Evolutionary conservation across 2,888 invertebrate genomes (phyloP).

Genomic region (Melipona beecheii): DNA sequence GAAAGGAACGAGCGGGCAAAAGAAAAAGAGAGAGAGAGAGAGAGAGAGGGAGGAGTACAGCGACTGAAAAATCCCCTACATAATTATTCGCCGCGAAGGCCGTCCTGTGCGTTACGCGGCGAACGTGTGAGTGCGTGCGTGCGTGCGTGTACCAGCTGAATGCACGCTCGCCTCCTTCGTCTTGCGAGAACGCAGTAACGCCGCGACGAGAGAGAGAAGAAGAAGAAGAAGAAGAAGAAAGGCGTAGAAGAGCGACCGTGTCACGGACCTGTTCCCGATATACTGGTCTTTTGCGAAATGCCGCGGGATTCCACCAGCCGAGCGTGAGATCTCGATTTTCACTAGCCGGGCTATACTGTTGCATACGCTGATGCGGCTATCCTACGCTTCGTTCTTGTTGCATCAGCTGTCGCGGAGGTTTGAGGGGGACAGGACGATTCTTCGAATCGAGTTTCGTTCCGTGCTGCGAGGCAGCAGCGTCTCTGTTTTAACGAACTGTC

Average conservation of each 20-base stretch:
- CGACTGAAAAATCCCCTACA: constrained; percentile 76
- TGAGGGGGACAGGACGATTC: too few relatives aligned
- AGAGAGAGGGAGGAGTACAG: constrained; percentile 15
- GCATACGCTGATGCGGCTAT: background rate
- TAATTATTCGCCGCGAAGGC: constrained; percentile 81
- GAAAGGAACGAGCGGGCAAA: background rate
- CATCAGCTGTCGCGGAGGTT: too few relatives aligned
- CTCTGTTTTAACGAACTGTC: too few relatives aligned
- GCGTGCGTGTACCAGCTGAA: constrained; percentile 32
- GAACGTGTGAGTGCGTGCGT: constrained; percentile 48
- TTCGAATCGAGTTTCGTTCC: too few relatives aligned
- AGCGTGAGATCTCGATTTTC: constrained; percentile 62
- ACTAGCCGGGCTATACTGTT: background rate
- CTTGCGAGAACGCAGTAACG: constrained; percentile 18
- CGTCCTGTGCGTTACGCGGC: constrained; percentile 77
- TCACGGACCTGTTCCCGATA: constrained; percentile 79
- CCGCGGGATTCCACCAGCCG: constrained; percentile 74
- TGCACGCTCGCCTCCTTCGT: constrained; percentile 53
- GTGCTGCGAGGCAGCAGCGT: too few relatives aligned
- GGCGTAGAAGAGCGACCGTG: background rate
- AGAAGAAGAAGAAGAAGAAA: constrained; percentile 1
- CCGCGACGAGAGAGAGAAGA: constrained; percentile 19
- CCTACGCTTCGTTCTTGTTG: background rate
- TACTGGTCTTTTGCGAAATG: constrained; percentile 78
- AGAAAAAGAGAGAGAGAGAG: background rate